These are phyloP conservation scores for Athripsodes cinereus DNA, from an alignment of 2,888 invertebrate genomes.

Conservation along the genomic window DNA sequence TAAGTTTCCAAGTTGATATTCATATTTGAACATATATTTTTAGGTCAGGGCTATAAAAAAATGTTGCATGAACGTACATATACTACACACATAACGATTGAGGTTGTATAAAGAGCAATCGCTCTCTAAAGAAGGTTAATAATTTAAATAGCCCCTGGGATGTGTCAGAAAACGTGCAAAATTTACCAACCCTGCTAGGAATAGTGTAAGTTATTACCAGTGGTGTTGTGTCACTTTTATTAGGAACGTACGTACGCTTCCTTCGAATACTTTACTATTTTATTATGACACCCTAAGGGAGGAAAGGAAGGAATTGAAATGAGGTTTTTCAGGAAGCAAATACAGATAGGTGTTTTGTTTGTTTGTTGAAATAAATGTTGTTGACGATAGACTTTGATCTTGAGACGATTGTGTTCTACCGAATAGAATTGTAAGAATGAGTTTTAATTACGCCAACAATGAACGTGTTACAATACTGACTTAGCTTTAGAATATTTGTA, in stretches of 20 bases:
- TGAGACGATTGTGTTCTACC: too few relatives aligned
- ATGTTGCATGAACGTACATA: too few relatives aligned
- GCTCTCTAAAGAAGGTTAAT: neutral
- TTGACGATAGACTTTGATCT: neutral
- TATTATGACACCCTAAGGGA: conserved; percentile 11
- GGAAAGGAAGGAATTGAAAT: conserved; percentile 7
- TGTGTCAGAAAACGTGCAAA: neutral
- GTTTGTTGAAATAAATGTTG: neutral
- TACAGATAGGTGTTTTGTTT: neutral
- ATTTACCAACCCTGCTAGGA: neutral
- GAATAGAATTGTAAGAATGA: too few relatives aligned
- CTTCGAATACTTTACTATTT: conserved; percentile 9
- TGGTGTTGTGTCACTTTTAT: conserved; percentile 13
- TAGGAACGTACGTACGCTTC: conserved; percentile 8
- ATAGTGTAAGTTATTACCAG: conserved; percentile 12
- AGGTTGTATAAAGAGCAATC: too few relatives aligned
- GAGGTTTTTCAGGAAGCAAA: conserved; percentile 1
- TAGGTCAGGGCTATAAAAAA: too few relatives aligned
- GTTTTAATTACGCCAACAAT: too few relatives aligned
- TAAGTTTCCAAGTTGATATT: too few relatives aligned
- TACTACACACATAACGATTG: too few relatives aligned
- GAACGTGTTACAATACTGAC: too few relatives aligned
- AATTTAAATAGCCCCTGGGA: neutral
- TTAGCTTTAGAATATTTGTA: too few relatives aligned
- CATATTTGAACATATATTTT: too few relatives aligned